A percentile compares a stretch with the other conserved stretches of the same genome.
These are phyloP conservation scores for Pentalonia nigronervosa DNA, from an alignment of 1,140 invertebrate species.

Conservation along the genomic window DNA sequence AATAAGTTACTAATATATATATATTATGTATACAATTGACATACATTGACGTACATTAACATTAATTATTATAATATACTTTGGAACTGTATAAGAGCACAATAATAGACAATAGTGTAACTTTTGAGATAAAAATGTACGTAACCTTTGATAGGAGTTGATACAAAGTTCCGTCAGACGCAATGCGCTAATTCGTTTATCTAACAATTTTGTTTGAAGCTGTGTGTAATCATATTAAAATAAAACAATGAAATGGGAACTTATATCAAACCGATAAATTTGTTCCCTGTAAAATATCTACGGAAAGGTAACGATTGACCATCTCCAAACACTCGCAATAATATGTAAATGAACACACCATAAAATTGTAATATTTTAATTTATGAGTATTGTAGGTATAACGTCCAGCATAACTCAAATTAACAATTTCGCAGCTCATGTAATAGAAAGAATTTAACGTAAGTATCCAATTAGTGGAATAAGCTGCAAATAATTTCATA, in stretches of 20 bases:
- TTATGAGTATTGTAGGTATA: not conserved
- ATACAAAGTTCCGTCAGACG: not conserved
- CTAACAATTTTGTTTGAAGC: not conserved
- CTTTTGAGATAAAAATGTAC: not conserved
- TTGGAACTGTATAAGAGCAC: not conserved
- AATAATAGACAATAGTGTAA: not conserved
- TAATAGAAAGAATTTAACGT: not conserved
- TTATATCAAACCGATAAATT: not conserved
- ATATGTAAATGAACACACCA: not conserved
- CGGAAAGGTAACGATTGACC: not conserved
- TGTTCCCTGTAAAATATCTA: not conserved
- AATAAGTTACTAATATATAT: not conserved
- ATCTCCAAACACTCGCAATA: not conserved
- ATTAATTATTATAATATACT: not conserved
- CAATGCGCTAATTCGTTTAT: not conserved
- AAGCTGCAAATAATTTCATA: not conserved
- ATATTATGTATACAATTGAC: too few species aligned
- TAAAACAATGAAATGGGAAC: not conserved
- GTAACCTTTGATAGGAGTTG: not conserved
- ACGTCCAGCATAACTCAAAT: not conserved
- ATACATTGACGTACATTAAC: too few species aligned
- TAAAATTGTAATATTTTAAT: not conserved
- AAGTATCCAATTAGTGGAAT: not conserved
- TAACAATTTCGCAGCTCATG: not conserved
- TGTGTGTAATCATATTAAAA: not conserved